These are phyloP conservation scores for Polia nebulosa DNA, from an alignment of 2,888 invertebrate genomes.

Conservation along the genomic window DNA sequence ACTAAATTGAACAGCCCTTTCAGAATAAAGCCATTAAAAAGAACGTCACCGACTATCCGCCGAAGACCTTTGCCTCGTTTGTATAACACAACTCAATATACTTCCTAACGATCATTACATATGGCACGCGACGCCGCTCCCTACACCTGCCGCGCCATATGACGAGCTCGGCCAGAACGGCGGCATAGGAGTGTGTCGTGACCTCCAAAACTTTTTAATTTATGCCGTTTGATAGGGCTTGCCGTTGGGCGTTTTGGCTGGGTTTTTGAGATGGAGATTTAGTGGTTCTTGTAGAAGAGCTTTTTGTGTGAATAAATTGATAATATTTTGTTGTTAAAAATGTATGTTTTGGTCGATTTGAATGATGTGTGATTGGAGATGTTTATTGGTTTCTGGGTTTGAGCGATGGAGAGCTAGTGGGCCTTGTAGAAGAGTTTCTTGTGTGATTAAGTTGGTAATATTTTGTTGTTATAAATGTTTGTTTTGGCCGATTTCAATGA, in stretches of 20 bases:
- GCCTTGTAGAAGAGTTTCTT: too few species aligned
- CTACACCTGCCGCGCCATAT: slow-evolving; percentile 77
- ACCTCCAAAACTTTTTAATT: slow-evolving; percentile 69
- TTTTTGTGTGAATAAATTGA: too few species aligned
- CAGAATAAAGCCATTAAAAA: slow-evolving; percentile 25
- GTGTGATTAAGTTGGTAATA: too few species aligned
- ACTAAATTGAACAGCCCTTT: background rate
- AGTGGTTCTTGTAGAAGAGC: background rate
- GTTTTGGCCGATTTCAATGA: too few species aligned
- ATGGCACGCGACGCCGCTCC: slow-evolving; percentile 55
- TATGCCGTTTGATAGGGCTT: slow-evolving; percentile 56
- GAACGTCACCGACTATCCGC: slow-evolving; percentile 19
- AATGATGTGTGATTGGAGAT: too few species aligned
- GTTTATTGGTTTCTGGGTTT: too few species aligned
- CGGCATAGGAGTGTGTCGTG: slow-evolving; percentile 56
- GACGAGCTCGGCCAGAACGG: slow-evolving; percentile 69
- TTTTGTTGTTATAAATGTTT: too few species aligned
- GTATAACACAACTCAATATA: slow-evolving; percentile 33
- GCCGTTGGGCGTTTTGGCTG: slow-evolving; percentile 18
- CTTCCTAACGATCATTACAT: slow-evolving; percentile 57
- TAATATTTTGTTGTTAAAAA: too few species aligned
- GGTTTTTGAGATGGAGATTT: slow-evolving; percentile 8
- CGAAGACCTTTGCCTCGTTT: slow-evolving; percentile 53
- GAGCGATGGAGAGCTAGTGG: too few species aligned
- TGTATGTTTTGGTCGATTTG: too few species aligned